Evolutionary conservation across 2,888 invertebrate genomes (phyloP), one percentile per base, ranked within the genome.

Genomic region (Phengaris alcon): DNA sequence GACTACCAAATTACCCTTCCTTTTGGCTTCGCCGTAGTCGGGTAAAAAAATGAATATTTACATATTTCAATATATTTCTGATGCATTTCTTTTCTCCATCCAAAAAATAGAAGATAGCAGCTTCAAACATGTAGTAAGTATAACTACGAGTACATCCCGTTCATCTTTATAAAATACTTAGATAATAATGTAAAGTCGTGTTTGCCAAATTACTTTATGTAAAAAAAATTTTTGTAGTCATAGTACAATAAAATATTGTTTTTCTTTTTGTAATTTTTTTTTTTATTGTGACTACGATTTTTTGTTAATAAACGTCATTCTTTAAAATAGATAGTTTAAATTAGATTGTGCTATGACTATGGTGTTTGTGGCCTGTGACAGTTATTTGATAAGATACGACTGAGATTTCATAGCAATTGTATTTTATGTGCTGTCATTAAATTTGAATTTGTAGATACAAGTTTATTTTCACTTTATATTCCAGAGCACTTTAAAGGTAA

Each of bases 201-300:
- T 52, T 72, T 72, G 72, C 72, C 72, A 72, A 72, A 72, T 72
- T 54, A 54, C 54, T 72, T 72, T 72, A 72, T 72, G 72, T 72
- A 35, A 52, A 54, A 52, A 12, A 70, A 22, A 22, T 70, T 9
- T 12, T 64, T 64, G 13, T 64, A 64, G 35, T 64, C 64, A 64
- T 64, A 64, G 64, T 64, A 13, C 59, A 64, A 44, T 44, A 35
- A 52, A 52, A 52, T 52, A 64, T 12, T 64, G 15, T 5, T 9
- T 35, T 64, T 64, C 35, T 10, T 59, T 59, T 7, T 12, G 1
- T 9, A 22, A 22, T 22, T 22, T 22, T 55, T 13, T 7, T 59
- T 59, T 22, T 15, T n/a, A 59, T 12, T 54, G 2, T 51, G 10
- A 51, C 35, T 2, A n/a, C n/a, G 13, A n/a, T 55, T 4, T 22